Evolutionary conservation across 2,113 vertebrate species (phyloP).

Genomic region (Ancistrus triradiatus): DNA sequence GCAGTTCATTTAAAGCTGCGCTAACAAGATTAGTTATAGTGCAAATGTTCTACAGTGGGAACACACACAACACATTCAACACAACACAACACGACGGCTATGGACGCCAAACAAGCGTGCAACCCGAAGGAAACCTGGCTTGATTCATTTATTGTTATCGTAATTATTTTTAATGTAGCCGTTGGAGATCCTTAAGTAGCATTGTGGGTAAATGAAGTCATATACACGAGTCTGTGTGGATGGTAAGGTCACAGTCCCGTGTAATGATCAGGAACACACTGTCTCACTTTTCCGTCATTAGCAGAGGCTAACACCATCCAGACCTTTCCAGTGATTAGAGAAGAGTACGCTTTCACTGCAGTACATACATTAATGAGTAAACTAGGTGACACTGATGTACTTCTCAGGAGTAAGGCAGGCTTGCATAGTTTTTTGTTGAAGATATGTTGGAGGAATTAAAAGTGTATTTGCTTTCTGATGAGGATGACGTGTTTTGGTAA

Average conservation of each 20-base stretch:
- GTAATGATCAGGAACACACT: conserved; percentile 3
- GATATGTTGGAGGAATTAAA: no score
- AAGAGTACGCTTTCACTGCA: no score
- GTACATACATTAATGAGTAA: no score
- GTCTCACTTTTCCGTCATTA: conserved; percentile 2
- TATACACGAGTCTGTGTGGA: neutral
- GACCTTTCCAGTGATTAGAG: neutral
- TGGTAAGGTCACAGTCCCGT: no score
- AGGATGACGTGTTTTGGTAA: no score
- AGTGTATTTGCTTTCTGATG: no score
- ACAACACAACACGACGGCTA: conserved; percentile 14
- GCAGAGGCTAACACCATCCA: neutral
- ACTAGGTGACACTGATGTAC: no score
- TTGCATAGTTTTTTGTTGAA: no score
- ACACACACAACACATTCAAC: no score
- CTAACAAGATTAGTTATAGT: conserved; percentile 46
- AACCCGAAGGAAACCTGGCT: neutral
- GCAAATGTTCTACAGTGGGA: conserved; percentile 41
- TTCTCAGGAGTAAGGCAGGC: no score
- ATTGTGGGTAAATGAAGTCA: neutral
- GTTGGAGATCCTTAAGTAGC: no score
- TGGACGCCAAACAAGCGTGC: neutral
- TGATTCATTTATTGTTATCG: neutral
- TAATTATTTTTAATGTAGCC: neutral
- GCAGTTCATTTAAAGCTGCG: conserved; percentile 50